These are phyloP conservation scores for Monopis laevigella DNA, from an alignment of 2,888 invertebrate genomes.

Conservation along the genomic window DNA sequence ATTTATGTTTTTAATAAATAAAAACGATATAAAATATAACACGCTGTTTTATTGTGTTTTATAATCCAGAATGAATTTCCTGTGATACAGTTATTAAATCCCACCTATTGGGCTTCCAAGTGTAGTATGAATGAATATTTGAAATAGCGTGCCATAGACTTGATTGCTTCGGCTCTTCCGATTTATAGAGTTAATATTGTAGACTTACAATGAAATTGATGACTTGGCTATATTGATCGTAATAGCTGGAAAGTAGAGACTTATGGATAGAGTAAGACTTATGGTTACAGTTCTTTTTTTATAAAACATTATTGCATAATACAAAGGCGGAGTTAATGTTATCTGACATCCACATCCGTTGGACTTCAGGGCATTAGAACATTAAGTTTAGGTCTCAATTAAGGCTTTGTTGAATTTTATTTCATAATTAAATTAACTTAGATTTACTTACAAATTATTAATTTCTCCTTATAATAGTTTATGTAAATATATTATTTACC, in stretches of 20 bases:
- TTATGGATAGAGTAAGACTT: no score
- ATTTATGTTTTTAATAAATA: not conserved
- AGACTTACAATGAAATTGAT: slow-evolving; percentile 7
- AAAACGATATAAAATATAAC: not conserved
- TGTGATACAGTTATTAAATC: slow-evolving; percentile 1
- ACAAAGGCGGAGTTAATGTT: no score
- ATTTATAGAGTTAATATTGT: slow-evolving; percentile 3
- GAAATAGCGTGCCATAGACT: slow-evolving; percentile 5
- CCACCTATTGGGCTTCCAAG: not conserved
- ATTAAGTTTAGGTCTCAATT: no score
- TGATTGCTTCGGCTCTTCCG: not conserved
- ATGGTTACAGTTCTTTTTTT: no score
- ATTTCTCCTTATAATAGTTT: not conserved
- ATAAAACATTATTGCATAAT: no score
- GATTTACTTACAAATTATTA: not conserved
- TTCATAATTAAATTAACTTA: no score
- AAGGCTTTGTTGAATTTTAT: no score
- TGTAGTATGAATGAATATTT: not conserved
- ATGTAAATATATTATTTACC: not conserved
- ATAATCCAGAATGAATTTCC: not conserved
- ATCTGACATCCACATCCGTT: no score
- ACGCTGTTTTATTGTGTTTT: no score
- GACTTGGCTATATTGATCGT: not conserved
- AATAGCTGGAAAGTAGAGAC: not conserved
- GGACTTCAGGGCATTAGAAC: no score